Conservation (phyloP, 2,888 invertebrate genomes). For the Molorchus minor region DNA sequence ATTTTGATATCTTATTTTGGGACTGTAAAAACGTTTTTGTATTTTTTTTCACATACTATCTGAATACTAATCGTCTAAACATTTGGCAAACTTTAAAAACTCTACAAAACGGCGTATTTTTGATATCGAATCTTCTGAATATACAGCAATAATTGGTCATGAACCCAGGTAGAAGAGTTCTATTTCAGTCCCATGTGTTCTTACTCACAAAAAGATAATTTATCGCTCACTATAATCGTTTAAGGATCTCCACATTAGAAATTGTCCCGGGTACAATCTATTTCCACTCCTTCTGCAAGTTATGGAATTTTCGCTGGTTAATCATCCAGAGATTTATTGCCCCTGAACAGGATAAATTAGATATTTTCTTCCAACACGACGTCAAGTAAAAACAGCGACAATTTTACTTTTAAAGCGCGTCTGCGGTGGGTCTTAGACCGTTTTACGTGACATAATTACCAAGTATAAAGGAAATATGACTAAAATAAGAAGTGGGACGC, state of each 20-base stretch:
- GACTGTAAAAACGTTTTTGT: no score
- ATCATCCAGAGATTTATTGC: constrained; percentile 16
- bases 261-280: neutral
- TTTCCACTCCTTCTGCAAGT: constrained; percentile 2
- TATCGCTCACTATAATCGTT: no score
- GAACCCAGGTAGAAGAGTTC: no score
- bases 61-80: no score
- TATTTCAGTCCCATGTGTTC: no score
- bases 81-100: no score
- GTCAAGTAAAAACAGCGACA: constrained; percentile 7
- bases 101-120: no score
- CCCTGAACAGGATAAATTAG: constrained; percentile 9
- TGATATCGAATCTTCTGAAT: no score
- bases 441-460: constrained; percentile 25
- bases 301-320: constrained; percentile 5
- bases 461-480: constrained; percentile 25
- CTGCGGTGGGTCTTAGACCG: constrained; percentile 23
- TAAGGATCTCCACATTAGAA: neutral
- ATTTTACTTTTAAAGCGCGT: constrained; percentile 3
- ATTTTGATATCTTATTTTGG: no score
- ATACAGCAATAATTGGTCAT: no score
- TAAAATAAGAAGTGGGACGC: constrained; percentile 21
- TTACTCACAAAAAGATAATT: no score
- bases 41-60: no score
- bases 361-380: neutral